Evolutionary conservation across 2,113 vertebrate species (phyloP).

Genomic region (Castor canadensis): DNA sequence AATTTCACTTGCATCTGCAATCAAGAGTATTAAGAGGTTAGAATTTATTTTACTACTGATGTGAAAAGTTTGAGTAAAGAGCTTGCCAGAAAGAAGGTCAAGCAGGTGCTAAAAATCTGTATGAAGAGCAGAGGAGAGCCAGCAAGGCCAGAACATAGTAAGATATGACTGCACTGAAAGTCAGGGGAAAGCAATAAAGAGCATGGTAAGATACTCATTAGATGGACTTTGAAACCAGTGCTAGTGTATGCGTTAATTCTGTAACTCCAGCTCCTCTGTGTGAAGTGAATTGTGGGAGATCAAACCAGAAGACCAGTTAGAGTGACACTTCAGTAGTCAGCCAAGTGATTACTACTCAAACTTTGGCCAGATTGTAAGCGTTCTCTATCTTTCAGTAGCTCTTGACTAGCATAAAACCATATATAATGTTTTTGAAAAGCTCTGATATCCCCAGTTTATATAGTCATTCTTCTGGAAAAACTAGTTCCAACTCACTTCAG

Average conservation of each 20-base stretch:
- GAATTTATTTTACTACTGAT: too few species aligned
- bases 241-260: neutral
- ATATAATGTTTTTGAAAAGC: neutral
- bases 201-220: too few species aligned
- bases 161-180: neutral
- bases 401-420: neutral
- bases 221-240: too few species aligned
- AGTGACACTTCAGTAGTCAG: neutral
- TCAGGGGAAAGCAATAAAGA: rapidly evolving
- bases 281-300: neutral
- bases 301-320: neutral
- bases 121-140: neutral
- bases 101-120: neutral
- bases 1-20: neutral
- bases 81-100: neutral
- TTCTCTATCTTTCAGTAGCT: neutral
- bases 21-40: too few species aligned
- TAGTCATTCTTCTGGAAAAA: neutral
- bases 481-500: neutral
- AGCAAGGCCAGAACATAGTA: too few species aligned
- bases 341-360: neutral
- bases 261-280: neutral
- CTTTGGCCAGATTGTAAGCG: neutral
- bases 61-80: neutral
- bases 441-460: neutral